Evolutionary conservation across 30 jellyfish, hydroid and myxozoan species (phyloP), one percentile per base, ranked within the genome.

Genomic region (Turritopsis dohrnii): DNA sequence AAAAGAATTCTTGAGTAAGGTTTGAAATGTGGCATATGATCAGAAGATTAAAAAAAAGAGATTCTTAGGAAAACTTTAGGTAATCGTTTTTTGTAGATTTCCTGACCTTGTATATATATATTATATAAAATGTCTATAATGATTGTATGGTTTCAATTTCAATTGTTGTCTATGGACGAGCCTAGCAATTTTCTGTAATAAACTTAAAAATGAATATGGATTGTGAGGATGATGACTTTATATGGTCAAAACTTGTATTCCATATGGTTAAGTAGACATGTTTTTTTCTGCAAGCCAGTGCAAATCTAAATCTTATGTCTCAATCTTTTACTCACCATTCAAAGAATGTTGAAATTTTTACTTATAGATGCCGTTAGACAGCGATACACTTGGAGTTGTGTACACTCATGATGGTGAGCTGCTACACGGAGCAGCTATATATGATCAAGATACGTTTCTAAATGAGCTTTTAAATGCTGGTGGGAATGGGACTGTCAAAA

Each of bases 401-500:
- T 72, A 21, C 71, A 54, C 30, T 65, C 75, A 86, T 71, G 96
- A 93, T 52, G 92, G 91, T 1, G 97, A 90, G 71, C 84, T 83
- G 69, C 69, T 93, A 71, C 88, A 84, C 25, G 79, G 73, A 21
- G 88, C 95, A 20, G 98, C 98, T 1, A 77, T 75, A 28, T 81
- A 83, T 72, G 91, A 88, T 30, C 90, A 93, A 31, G 93, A 74
- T 22, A 89, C 84, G 16, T 65, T 83, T 23, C 71, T 93, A 80
- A 86, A 74, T 54, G 89, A 85, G 1, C 84, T 88, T 21, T 85
- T 93, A 0, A 60, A 84, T 71, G 90, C 90, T 52, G 96, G 93
- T n/a, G 90, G 86, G 0, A 85, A 85, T 85, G 98, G 98, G 17
- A 53, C 77, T 1, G 96, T 93, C 18, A 76, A 82, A 0, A 87